Conservation (phyloP, 1,140 invertebrate species). For the Branchinecta lynchi region DNA sequence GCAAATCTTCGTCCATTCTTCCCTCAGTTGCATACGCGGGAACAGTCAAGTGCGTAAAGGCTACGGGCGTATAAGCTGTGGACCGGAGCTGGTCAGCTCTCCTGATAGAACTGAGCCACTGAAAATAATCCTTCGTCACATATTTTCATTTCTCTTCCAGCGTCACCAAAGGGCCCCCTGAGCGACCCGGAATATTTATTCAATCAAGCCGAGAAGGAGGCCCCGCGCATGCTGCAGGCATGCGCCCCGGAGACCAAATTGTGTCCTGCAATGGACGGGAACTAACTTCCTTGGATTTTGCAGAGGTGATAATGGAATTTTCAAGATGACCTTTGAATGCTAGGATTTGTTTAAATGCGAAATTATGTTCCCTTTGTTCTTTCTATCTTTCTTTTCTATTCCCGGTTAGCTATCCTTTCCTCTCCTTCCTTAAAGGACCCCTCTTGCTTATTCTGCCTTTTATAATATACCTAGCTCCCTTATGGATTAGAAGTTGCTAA, state of each 20-base stretch:
- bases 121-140: no score
- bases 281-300: slow-evolving; percentile 57
- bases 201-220: slow-evolving; percentile 80
- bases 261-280: slow-evolving; percentile 70
- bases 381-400: slow-evolving; percentile 17
- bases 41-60: no score
- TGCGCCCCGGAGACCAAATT: slow-evolving; percentile 81
- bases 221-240: slow-evolving; percentile 64
- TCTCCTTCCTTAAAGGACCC: slow-evolving; percentile 6
- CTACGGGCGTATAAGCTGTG: no score
- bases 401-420: slow-evolving; percentile 11
- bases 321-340: slow-evolving; percentile 10
- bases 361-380: neutral
- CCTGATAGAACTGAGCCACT: no score
- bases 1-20: no score
- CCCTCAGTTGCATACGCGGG: no score
- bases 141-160: slow-evolving; percentile 32
- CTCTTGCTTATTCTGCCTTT: no score
- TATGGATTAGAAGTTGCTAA: no score
- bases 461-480: no score
- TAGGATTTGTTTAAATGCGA: neutral
- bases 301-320: slow-evolving; percentile 41
- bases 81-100: no score
- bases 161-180: slow-evolving; percentile 66
- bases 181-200: slow-evolving; percentile 70